These are phyloP conservation scores for Caenorhabditis elegans DNA, from an alignment of 1,140 invertebrate genomes.

Conservation along the genomic window DNA sequence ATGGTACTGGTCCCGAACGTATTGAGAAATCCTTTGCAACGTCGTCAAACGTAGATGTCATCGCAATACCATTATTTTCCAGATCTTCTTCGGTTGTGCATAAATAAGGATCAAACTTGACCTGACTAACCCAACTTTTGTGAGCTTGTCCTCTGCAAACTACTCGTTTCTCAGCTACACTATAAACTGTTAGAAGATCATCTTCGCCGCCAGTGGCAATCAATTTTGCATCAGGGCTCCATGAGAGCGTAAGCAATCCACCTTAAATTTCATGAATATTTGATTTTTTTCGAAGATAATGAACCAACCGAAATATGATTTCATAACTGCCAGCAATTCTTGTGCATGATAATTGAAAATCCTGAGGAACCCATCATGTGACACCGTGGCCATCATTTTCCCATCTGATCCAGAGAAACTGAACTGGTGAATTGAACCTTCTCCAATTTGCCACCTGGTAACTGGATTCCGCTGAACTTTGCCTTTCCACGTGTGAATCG, in stretches of 20 bases:
- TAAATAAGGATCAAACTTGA: constrained; percentile 88
- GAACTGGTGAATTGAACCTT: constrained; percentile 89
- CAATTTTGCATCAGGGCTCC: constrained; percentile 93
- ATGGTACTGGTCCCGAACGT: neutral
- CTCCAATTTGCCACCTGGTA: constrained; percentile 80
- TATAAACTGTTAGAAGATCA: constrained; percentile 97
- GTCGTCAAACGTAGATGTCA: neutral
- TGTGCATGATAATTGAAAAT: constrained; percentile 96
- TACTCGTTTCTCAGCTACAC: constrained; percentile 81
- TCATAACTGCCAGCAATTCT: constrained; percentile 81
- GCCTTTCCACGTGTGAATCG: constrained; percentile 91
- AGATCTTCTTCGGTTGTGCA: constrained; percentile 69
- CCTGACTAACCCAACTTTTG: constrained; percentile 78
- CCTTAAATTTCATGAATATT: constrained; percentile 69
- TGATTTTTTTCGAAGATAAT: no score
- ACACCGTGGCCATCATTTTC: constrained; percentile 83
- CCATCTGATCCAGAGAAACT: constrained; percentile 86
- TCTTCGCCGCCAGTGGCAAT: constrained; percentile 97
- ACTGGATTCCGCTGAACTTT: constrained; percentile 93
- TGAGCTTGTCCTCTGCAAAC: constrained; percentile 89
- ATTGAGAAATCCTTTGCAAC: neutral
- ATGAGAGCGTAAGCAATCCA: constrained; percentile 87
- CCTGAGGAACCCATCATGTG: constrained; percentile 89
- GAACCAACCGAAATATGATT: constrained; percentile 73
- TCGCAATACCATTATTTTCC: neutral